Percentiles rank a stretch among this genome's conserved stretches.
These are phyloP conservation scores for Florisuga fusca DNA, from an alignment of 2,797 vertebrate species.

Conservation along the genomic window DNA sequence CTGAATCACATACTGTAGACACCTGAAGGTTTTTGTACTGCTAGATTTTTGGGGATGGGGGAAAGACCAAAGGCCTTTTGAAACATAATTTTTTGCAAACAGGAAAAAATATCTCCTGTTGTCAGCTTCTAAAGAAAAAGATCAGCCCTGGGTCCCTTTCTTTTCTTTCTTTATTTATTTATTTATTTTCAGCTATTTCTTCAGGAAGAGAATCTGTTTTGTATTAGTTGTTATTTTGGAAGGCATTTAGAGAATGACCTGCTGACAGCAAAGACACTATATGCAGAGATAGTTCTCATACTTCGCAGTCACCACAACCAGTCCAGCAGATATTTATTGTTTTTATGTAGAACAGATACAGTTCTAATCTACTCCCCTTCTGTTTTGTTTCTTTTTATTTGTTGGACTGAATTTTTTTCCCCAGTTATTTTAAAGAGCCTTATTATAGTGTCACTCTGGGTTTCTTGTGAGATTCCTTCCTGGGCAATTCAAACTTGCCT, in stretches of 20 bases:
- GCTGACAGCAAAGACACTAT: background rate
- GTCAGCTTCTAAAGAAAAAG: background rate
- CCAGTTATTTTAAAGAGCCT: background rate
- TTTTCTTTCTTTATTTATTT: too few species aligned
- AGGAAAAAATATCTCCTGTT: background rate
- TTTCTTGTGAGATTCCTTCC: background rate
- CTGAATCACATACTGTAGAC: background rate
- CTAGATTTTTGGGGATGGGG: background rate
- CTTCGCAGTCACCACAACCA: background rate
- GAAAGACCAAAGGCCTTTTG: background rate
- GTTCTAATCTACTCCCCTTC: background rate
- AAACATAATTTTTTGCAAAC: background rate
- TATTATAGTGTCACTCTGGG: background rate
- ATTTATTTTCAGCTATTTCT: background rate
- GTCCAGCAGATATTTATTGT: background rate
- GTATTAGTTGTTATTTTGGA: background rate
- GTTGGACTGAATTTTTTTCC: background rate
- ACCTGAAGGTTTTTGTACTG: background rate
- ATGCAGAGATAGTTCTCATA: background rate
- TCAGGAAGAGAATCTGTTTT: background rate
- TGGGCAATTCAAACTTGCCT: background rate
- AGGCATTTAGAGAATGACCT: background rate
- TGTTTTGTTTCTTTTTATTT: background rate
- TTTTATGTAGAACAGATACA: background rate
- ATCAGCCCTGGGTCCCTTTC: background rate